Percentiles rank a stretch among this genome's conserved stretches.
phyloP scores from a whole-genome alignment of 37 sponge, comb jelly and placozoan species.

The Geodia barretti region DNA sequence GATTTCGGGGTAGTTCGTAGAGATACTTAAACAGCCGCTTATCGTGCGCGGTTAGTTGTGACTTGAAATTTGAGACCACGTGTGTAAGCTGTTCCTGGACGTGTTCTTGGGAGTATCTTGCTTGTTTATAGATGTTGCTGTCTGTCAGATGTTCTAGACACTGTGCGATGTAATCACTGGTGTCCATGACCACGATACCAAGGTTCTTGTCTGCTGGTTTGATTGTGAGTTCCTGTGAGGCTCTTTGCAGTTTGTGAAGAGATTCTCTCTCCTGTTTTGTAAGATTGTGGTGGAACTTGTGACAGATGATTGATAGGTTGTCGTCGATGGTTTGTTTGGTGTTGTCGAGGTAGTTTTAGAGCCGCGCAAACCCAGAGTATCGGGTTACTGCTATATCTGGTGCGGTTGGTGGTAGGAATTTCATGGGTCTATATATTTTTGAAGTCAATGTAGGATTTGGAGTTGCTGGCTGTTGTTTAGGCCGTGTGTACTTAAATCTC shows the following conservation, averaged over 20 bases:
- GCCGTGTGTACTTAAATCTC: too few species aligned
- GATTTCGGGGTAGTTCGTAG: not conserved
- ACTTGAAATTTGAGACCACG: not conserved
- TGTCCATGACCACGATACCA: not conserved
- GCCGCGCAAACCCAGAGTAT: not conserved
- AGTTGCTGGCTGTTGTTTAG: too few species aligned
- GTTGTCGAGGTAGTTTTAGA: not conserved
- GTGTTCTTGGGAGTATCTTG: not conserved
- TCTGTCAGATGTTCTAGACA: not conserved
- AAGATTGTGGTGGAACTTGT: not conserved
- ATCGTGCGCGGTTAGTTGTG: not conserved
- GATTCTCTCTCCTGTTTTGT: not conserved
- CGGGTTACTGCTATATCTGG: not conserved
- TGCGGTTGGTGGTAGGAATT: not conserved
- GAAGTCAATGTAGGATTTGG: not conserved
- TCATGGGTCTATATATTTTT: not conserved
- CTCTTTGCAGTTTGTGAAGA: not conserved
- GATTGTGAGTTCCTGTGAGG: not conserved
- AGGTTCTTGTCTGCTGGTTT: not conserved
- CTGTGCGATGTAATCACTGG: not conserved
- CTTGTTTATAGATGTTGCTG: not conserved
- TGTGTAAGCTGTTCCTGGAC: not conserved
- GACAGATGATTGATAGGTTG: not conserved
- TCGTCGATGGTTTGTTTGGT: not conserved
- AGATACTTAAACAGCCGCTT: not conserved